Conservation (phyloP, 2,113 vertebrate genomes). For the Eupsittula cactorum region DNA sequence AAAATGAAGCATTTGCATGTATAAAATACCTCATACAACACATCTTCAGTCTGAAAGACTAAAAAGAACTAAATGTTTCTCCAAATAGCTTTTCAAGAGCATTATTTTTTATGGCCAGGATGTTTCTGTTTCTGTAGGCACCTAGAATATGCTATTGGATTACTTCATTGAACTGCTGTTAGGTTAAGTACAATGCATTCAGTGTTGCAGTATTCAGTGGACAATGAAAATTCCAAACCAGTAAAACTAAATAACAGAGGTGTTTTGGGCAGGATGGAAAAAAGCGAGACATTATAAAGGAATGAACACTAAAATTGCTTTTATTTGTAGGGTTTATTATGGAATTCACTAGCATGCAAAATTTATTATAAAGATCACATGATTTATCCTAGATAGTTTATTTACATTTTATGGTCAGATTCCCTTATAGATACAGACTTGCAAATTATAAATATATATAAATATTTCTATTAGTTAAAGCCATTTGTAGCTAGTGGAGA, state of each 20-base stretch:
- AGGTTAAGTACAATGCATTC: background rate
- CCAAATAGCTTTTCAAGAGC: conserved; percentile 49
- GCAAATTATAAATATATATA: background rate
- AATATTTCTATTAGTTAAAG: background rate
- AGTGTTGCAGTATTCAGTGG: conserved; percentile 4
- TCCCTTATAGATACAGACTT: background rate
- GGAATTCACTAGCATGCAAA: background rate
- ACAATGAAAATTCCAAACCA: background rate
- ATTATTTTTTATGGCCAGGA: conserved; percentile 66
- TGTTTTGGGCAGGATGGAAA: background rate
- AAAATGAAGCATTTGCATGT: conserved; percentile 66
- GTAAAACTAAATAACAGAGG: background rate
- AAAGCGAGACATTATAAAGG: background rate
- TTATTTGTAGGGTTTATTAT: background rate
- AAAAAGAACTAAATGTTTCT: conserved; percentile 47
- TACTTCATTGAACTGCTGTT: background rate
- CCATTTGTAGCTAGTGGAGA: background rate
- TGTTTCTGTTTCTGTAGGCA: conserved; percentile 55
- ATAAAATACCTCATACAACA: conserved; percentile 63
- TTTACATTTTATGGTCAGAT: background rate
- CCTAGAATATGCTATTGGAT: conserved; percentile 34
- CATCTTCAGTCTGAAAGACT: conserved; percentile 56
- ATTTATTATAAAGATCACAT: background rate
- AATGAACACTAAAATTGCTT: background rate
- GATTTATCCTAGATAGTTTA: background rate